Percentiles rank a stretch among this genome's conserved stretches.
Conservation (phyloP, 2,888 invertebrate genomes). For the Gryllus longicercus region DNA sequence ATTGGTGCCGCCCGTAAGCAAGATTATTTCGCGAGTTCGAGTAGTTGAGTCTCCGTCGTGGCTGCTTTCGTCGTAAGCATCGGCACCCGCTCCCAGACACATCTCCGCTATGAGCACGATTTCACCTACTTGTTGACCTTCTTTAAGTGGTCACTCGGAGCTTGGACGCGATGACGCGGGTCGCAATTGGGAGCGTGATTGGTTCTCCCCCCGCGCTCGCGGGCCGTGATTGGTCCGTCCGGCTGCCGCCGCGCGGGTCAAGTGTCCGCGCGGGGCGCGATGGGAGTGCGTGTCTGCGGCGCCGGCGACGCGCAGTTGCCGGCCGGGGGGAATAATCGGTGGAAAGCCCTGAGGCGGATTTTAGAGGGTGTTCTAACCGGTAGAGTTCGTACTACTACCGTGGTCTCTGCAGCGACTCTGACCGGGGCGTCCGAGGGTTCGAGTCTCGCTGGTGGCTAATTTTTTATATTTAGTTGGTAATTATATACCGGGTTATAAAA, state of each 20-base stretch:
- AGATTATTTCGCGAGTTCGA: too few species aligned
- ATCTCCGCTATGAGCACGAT: neutral
- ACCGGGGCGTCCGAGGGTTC: too few species aligned
- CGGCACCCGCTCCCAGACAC: neutral
- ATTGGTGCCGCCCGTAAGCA: too few species aligned
- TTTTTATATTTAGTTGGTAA: too few species aligned
- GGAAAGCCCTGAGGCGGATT: too few species aligned
- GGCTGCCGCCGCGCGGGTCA: neutral
- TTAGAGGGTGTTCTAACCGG: too few species aligned
- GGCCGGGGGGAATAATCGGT: neutral
- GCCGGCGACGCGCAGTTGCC: neutral
- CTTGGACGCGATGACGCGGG: conserved; percentile 4
- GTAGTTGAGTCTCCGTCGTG: too few species aligned
- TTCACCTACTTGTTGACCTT: conserved; percentile 23
- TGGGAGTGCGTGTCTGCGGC: neutral
- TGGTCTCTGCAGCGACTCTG: too few species aligned
- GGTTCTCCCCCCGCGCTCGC: neutral
- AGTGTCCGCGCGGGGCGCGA: neutral
- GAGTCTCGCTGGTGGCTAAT: too few species aligned
- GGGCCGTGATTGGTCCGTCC: neutral
- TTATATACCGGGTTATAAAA: too few species aligned
- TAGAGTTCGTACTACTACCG: too few species aligned
- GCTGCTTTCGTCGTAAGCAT: neutral
- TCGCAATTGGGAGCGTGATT: conserved; percentile 10
- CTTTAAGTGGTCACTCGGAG: conserved; percentile 10